Conservation (phyloP, 2,888 invertebrate species). For the Bugula neritina region DNA sequence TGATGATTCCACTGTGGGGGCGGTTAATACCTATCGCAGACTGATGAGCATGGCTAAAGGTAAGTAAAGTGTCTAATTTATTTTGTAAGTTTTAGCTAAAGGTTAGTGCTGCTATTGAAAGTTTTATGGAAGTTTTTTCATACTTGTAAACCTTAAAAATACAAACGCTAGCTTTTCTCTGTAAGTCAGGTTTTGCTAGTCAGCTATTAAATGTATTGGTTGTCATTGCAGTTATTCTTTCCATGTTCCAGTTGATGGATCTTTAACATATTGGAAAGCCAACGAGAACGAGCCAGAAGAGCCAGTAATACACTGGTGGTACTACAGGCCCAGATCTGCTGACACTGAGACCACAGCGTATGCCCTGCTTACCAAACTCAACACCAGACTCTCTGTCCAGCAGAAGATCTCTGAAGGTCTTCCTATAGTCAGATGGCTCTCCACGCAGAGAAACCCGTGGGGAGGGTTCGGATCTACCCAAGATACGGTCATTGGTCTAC, state of each 20-base stretch:
- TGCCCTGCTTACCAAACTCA: constrained; percentile 66
- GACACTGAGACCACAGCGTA: constrained; percentile 85
- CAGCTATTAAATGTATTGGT: too few relatives aligned
- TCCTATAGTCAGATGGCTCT: constrained; percentile 68
- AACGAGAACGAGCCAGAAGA: constrained; percentile 33
- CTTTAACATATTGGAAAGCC: constrained; percentile 70
- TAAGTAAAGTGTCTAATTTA: too few relatives aligned
- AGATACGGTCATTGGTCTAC: constrained; percentile 71
- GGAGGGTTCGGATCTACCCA: constrained; percentile 52
- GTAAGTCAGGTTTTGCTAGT: too few relatives aligned
- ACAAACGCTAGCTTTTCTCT: too few relatives aligned
- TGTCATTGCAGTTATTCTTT: too few relatives aligned
- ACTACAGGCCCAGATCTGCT: constrained; percentile 63
- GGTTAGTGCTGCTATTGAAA: too few relatives aligned
- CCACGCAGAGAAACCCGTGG: constrained; percentile 66
- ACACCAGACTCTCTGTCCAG: not conserved
- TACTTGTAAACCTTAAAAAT: too few relatives aligned
- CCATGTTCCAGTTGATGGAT: constrained; percentile 57
- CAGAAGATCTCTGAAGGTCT: constrained; percentile 44
- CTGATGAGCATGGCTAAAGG: constrained; percentile 27
- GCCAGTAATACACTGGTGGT: constrained; percentile 27
- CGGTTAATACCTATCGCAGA: constrained; percentile 21
- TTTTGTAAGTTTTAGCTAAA: too few relatives aligned
- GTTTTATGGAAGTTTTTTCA: too few relatives aligned
- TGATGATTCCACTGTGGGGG: constrained; percentile 19